phyloP scores from a whole-genome alignment of 2,113 vertebrate genomes.

The Apistogramma diplotaenia region DNA sequence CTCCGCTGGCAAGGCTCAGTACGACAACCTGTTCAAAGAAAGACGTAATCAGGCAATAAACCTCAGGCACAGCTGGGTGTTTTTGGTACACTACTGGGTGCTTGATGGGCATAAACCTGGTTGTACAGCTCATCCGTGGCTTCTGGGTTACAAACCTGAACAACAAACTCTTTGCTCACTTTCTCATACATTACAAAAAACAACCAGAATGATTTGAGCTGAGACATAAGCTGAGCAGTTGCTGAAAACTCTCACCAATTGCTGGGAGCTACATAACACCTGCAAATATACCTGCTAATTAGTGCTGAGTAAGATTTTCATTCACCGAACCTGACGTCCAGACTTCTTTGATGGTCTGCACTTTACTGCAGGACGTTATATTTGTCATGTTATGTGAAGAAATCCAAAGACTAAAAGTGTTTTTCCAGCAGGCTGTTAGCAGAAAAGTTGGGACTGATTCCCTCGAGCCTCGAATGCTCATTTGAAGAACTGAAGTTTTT shows the following conservation, averaged over 20 bases:
- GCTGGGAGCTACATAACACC: too few relatives aligned
- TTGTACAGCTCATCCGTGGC: too few relatives aligned
- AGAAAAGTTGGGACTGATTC: neutral
- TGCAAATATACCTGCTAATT: too few relatives aligned
- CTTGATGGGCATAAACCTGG: neutral
- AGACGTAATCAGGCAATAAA: neutral
- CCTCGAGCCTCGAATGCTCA: neutral
- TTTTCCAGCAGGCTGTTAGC: neutral
- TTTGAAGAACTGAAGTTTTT: neutral
- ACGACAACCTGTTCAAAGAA: slow-evolving; percentile 54
- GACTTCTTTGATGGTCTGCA: neutral
- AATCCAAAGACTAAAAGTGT: too few relatives aligned
- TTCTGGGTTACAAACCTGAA: neutral
- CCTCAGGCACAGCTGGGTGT: neutral
- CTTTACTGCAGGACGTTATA: neutral
- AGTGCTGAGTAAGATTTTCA: too few relatives aligned
- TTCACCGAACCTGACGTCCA: neutral
- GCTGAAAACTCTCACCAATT: too few relatives aligned
- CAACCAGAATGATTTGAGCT: neutral
- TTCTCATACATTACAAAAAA: neutral
- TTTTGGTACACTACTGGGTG: accelerated
- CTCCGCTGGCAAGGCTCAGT: slow-evolving; percentile 74
- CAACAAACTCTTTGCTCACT: neutral
- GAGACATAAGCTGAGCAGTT: accelerated
- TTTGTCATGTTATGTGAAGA: neutral